A percentile compares a stretch with the other conserved stretches of the same genome.
These are phyloP conservation scores for Acestrorhynchus altus DNA, from an alignment of 2,797 vertebrate species.

Conservation along the genomic window DNA sequence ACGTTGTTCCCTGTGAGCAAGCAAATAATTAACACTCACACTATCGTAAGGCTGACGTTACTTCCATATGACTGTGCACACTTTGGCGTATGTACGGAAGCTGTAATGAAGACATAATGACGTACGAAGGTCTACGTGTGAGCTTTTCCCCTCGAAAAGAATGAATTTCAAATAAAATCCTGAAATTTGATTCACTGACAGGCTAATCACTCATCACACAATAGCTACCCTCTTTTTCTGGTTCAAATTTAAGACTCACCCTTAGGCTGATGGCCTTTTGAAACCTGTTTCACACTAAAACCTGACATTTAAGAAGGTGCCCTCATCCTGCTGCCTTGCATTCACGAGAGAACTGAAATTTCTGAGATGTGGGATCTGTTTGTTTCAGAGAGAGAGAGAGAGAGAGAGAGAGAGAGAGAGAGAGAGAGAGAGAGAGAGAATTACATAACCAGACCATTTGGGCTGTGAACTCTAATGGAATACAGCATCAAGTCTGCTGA, in stretches of 20 bases:
- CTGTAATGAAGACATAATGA: too few species aligned
- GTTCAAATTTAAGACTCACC: not conserved
- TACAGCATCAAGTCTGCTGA: slow-evolving; percentile 38
- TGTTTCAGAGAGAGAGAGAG: slow-evolving; percentile 38
- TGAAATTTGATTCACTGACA: slow-evolving; percentile 4
- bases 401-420: too few species aligned
- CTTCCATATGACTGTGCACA: too few species aligned
- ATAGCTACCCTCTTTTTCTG: not conserved
- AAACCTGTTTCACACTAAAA: slow-evolving; percentile 10
- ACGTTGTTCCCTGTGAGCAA: slow-evolving; percentile 26
- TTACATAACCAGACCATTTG: slow-evolving; percentile 55
- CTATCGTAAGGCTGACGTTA: slow-evolving; percentile 8
- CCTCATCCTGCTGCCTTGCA: slow-evolving; percentile 21
- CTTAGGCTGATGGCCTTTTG: slow-evolving; percentile 3
- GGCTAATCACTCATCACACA: not conserved
- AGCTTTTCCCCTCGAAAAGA: not conserved
- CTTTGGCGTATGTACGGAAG: too few species aligned
- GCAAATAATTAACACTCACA: slow-evolving; percentile 38
- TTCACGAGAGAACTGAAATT: slow-evolving; percentile 35
- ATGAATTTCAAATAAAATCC: not conserved
- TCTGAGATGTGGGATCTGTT: slow-evolving; percentile 34
- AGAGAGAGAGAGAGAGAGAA: not conserved
- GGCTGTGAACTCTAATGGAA: slow-evolving; percentile 40
- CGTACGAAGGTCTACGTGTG: too few species aligned
- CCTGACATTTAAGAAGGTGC: slow-evolving; percentile 39